Conservation (phyloP, 2,888 invertebrate species). For the Resseliella maxima region DNA sequence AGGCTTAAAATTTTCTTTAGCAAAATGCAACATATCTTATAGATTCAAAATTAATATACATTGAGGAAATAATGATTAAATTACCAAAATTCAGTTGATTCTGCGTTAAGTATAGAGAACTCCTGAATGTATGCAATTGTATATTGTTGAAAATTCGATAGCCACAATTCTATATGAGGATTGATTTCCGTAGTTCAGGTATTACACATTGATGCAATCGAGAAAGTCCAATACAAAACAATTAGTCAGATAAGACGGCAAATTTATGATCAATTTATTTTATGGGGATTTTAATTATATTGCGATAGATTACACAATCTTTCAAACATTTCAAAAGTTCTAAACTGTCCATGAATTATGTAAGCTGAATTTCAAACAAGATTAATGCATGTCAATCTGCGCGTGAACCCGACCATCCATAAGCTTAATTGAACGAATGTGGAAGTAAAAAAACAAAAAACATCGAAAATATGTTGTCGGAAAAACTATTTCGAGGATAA, state of each 20-base stretch:
- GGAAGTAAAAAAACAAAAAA: background rate
- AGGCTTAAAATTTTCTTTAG: no score
- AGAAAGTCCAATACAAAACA: background rate
- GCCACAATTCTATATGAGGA: no score
- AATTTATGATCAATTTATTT: slow-evolving; percentile 19
- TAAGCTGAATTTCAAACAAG: background rate
- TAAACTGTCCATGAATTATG: background rate
- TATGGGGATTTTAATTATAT: background rate
- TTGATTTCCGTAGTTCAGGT: no score
- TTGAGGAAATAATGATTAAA: no score
- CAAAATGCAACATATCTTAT: no score
- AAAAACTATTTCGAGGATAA: background rate
- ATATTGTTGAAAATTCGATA: no score
- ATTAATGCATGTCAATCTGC: background rate
- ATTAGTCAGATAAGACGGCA: background rate
- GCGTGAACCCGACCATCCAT: background rate
- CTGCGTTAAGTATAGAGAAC: no score
- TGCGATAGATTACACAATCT: slow-evolving; percentile 7
- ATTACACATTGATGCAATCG: background rate
- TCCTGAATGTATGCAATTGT: no score
- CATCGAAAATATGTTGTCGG: background rate
- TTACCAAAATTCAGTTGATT: no score
- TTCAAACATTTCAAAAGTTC: background rate
- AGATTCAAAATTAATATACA: no score
- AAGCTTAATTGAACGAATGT: background rate